Evolutionary conservation across 2,113 vertebrate genomes (phyloP), one percentile per base, ranked within the genome.

Genomic region (Siniperca knerii): DNA sequence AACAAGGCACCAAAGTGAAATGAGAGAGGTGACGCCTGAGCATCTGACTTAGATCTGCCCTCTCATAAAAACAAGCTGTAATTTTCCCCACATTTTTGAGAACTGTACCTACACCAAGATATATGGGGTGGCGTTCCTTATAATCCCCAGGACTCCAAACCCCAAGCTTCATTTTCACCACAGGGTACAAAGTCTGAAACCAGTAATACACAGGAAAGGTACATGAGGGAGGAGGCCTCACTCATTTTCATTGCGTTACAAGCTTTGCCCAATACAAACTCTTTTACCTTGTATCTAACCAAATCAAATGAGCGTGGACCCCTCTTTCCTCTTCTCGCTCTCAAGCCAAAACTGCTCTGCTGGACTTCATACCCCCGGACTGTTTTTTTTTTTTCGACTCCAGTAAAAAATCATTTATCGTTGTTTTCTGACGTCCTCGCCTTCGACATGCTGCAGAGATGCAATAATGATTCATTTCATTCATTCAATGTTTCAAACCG

Each of bases 1-100:
- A 16, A 55, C 23, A 35, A 55, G 44, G 25, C 42, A 33, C 46
- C 25, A n/a, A 9, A n/a, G 42, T 25, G 13, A 11, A 70, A 20
- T 4, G 8, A 21, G 44, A 13, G 68, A 52, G 57, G 61, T 23
- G 74, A 61, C 50, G 52, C 57, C 57, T 20, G 37, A 75, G 71
- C 21, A 44, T 64, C 72, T 76, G 72, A 67, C n/a, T 66, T 35
- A 37, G 4, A 71, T 72, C 57, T 70, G n/a, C 42, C 42, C 42
- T 7, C 29, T 76, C 35, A 58, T 82, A 13, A 74, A 74, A 46
- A 35, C 3, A 4, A 8, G 25, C 71, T 75, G 25, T 58, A 10
- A 48, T 74, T 74, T 21, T 6, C 23, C 58, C 37, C 15, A 21
- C 37, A 70, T 48, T 79, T 48, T 9, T 62, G 13, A 50, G 10